Conservation (phyloP, 2,888 invertebrate genomes). For the Cacoxenus indagator region DNA sequence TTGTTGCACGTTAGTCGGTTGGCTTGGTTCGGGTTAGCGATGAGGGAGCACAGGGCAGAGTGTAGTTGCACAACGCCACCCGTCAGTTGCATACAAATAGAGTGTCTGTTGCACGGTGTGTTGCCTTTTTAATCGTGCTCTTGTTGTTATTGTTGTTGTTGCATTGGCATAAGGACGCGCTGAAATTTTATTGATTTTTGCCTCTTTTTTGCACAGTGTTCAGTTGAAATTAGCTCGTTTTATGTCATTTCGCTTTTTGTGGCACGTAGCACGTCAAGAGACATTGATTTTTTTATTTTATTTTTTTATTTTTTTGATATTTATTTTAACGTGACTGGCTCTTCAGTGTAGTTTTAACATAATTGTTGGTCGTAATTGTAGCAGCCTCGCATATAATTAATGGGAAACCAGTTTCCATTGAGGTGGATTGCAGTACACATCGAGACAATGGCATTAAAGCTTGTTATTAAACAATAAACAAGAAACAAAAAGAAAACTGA, state of each 20-base stretch:
- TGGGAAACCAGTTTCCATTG: conserved; percentile 9
- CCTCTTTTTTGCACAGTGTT: background rate
- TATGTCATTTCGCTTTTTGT: background rate
- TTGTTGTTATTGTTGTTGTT: background rate
- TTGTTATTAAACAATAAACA: conserved; percentile 15
- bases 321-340: background rate
- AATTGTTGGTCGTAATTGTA: background rate
- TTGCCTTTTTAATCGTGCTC: no score
- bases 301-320: background rate
- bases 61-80: conserved; percentile 37
- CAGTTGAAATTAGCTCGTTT: conserved; percentile 3
- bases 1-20: no score
- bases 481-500: no score
- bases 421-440: background rate
- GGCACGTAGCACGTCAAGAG: background rate
- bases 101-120: conserved; percentile 24
- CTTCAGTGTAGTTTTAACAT: background rate
- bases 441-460: background rate
- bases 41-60: background rate
- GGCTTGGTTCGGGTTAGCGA: conserved; percentile 39
- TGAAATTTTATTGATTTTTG: conserved; percentile 7
- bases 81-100: conserved; percentile 57
- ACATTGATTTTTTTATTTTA: background rate
- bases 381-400: background rate
- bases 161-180: background rate